Evolutionary conservation across 2,113 vertebrate species (phyloP).

Genomic region (Arenaria interpres): DNA sequence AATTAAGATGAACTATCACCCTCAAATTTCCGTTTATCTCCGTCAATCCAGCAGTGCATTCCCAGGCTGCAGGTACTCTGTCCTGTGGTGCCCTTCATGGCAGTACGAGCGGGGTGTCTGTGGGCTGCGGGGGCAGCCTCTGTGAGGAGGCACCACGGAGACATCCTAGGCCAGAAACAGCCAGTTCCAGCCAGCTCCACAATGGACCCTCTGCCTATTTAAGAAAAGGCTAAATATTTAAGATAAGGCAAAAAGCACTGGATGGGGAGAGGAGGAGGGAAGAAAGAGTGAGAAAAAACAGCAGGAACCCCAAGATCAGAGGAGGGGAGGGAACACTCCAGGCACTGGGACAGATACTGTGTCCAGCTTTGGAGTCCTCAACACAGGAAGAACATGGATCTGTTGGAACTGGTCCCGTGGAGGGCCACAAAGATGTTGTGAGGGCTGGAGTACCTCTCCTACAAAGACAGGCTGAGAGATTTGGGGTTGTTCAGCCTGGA

Average conservation of each 20-base stretch:
- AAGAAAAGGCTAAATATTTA: background rate
- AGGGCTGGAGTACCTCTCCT: no score
- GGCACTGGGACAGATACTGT: background rate
- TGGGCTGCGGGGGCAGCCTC: background rate
- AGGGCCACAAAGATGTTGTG: no score
- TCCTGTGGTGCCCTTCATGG: rapidly evolving
- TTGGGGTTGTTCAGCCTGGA: no score
- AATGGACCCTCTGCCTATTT: background rate
- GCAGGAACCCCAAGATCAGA: background rate
- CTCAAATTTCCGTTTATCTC: background rate
- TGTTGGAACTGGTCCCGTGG: no score
- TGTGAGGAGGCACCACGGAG: background rate
- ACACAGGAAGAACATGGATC: no score
- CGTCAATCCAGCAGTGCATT: rapidly evolving
- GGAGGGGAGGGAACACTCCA: background rate
- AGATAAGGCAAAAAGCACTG: background rate
- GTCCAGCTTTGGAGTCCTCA: no score
- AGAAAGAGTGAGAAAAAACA: background rate
- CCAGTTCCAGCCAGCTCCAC: background rate
- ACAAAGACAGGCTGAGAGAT: no score
- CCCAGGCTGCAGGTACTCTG: rapidly evolving
- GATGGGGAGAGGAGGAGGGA: background rate
- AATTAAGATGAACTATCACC: background rate
- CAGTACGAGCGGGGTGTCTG: background rate
- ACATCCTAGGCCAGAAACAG: rapidly evolving